A percentile compares a stretch with the other conserved stretches of the same genome.
Conservation (phyloP, 2,888 invertebrate species). For the Saturnia pavonia region DNA sequence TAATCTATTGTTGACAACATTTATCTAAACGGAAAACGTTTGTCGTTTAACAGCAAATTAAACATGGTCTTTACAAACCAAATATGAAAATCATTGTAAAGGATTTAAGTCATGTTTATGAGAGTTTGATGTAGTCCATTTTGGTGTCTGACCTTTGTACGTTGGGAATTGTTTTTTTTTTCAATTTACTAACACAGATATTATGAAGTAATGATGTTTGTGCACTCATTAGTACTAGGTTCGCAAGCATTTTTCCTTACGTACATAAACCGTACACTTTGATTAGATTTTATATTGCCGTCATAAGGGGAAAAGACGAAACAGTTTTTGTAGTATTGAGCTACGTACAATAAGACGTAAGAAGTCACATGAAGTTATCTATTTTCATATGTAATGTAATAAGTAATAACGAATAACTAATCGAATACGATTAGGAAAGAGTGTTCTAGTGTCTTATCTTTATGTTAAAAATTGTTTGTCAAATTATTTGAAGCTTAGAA, state of each 20-base stretch:
- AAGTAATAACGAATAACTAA: not conserved
- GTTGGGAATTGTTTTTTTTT: not conserved
- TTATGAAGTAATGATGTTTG: not conserved
- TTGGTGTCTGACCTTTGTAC: constrained; percentile 33
- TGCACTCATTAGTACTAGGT: not conserved
- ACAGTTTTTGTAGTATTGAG: not conserved
- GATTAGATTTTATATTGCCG: not conserved
- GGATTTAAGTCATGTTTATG: constrained; percentile 39
- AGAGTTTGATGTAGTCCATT: constrained; percentile 40
- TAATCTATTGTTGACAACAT: not conserved
- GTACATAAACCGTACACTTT: not conserved
- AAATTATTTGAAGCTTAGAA: too few relatives aligned
- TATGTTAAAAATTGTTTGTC: too few relatives aligned
- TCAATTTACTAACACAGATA: constrained; percentile 7
- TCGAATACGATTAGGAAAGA: not conserved
- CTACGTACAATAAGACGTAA: not conserved
- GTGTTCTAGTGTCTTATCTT: not conserved
- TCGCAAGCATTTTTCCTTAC: not conserved
- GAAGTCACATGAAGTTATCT: not conserved
- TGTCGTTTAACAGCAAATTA: constrained; percentile 2
- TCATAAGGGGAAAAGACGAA: not conserved
- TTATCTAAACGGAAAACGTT: not conserved
- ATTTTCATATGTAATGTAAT: not conserved
- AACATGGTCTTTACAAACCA: constrained; percentile 44
- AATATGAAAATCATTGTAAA: constrained; percentile 54